Base-by-base conservation (phyloP, 1,140 invertebrate genomes). In the Lycorma delicatula region DNA sequence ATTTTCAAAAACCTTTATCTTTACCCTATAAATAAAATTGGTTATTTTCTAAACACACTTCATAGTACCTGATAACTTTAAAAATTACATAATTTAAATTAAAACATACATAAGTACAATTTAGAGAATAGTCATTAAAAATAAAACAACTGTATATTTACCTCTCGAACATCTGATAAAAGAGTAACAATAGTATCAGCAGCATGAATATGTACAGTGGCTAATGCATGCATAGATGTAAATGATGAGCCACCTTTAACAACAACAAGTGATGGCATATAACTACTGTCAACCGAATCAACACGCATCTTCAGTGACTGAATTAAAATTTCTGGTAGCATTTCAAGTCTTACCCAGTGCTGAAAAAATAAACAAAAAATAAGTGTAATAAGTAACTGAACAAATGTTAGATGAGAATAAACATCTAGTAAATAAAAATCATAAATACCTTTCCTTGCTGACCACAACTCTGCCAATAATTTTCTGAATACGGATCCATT, bases 261-360 rank as follows among this genome's bases (percentile, higher is more conserved):
- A 0, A 85, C 80, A 16, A 97, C 75, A 36, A 92, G 71, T 0
- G 87, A 87, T 0, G 93, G 92, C 79, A 91, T 93, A 73, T 93
- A 93, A 56, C 85, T 90, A 12, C 86, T 86, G 69, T 94, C 91
- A 5, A 81, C 77, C 2, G 88, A 87, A 70, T 88, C 85, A 0
- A 97, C 86, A 2, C 77, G 76, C 60, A 97, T 80, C n/a, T 83
- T 83, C 6, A 97, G 73, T 0, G 82, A 81, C 59, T 90, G 86
- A 11, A 97, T 77, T 0, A 90, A 70, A 31, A 97, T 83, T 53
- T 91, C 87, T 6, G 85, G 81, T 26, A 87, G 81, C 79, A 97
- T 89, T 71, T 97, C 93, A n/a, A 97, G 69, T 2, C 89, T 81
- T 44, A 97, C 94, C 93, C 93, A 97, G 66, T 97, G 93, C 78